phyloP scores from a whole-genome alignment of 2,797 vertebrate species.

The Cheracebus regulus region DNA sequence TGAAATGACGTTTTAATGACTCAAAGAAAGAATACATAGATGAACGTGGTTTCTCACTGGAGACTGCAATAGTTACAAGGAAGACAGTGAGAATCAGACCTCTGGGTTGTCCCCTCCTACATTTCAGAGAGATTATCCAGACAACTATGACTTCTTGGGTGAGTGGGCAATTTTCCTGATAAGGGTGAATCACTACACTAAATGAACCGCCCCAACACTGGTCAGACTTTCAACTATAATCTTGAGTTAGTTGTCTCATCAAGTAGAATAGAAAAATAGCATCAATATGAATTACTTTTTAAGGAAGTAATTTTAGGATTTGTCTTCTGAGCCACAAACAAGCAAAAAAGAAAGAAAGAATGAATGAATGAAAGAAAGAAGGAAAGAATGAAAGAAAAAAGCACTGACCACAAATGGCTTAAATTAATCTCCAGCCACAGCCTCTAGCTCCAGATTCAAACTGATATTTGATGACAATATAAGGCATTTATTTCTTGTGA shows the following conservation, averaged over 20 bases:
- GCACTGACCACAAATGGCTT: constrained; percentile 49
- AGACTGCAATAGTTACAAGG: neutral
- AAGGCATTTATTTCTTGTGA: constrained; percentile 37
- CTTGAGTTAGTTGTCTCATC: neutral
- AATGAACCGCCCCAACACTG: neutral
- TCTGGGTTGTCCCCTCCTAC: no score
- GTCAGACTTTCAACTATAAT: neutral
- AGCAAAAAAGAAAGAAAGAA: neutral
- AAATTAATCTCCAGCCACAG: constrained; percentile 55
- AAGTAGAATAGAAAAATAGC: neutral
- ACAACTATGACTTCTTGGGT: neutral
- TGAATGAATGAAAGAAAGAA: no score
- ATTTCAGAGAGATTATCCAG: neutral
- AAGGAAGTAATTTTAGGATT: neutral
- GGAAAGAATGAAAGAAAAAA: neutral
- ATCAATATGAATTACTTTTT: neutral
- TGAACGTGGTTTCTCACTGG: neutral
- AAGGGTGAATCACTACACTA: neutral
- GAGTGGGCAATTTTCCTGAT: neutral
- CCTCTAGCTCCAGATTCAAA: constrained; percentile 7
- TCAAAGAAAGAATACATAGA: neutral
- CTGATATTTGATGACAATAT: neutral
- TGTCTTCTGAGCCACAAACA: neutral
- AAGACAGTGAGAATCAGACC: neutral
- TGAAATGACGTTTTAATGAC: neutral